phyloP scores from a whole-genome alignment of 2,888 invertebrate genomes.

The Lutraria lutraria region DNA sequence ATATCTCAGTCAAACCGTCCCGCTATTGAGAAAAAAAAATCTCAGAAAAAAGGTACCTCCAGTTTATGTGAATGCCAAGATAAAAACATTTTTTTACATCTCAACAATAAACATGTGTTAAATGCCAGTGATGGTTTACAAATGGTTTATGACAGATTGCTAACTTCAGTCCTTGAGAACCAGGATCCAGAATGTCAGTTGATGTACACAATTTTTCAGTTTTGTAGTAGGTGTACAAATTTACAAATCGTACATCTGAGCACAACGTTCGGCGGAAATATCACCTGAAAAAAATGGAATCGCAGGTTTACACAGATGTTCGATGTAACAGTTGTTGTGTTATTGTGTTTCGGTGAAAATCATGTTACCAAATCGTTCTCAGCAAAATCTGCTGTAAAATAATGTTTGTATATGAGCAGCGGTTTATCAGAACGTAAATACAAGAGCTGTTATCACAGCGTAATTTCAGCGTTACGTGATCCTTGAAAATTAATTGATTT shows the following conservation, averaged over 20 bases:
- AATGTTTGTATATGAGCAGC: neutral
- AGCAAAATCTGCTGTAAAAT: neutral
- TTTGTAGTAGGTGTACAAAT: neutral
- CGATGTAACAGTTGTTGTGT: neutral
- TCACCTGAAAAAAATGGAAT: neutral
- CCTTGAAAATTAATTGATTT: neutral
- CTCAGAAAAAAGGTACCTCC: neutral
- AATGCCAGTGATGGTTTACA: constrained; percentile 3
- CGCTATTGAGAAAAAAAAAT: neutral
- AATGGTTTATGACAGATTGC: neutral
- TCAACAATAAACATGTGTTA: constrained; percentile 17
- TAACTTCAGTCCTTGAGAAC: neutral
- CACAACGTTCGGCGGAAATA: neutral
- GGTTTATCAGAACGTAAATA: neutral
- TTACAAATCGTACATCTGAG: neutral
- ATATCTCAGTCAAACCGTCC: neutral
- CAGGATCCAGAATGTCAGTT: neutral
- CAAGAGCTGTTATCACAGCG: neutral
- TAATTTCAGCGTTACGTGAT: neutral
- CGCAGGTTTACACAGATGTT: neutral
- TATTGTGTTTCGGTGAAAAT: too few species aligned
- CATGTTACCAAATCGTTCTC: neutral
- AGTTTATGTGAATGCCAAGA: neutral
- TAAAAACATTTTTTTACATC: neutral
- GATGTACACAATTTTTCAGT: neutral